Conservation (phyloP, 2,888 invertebrate genomes). For the Cheilosia urbana region DNA sequence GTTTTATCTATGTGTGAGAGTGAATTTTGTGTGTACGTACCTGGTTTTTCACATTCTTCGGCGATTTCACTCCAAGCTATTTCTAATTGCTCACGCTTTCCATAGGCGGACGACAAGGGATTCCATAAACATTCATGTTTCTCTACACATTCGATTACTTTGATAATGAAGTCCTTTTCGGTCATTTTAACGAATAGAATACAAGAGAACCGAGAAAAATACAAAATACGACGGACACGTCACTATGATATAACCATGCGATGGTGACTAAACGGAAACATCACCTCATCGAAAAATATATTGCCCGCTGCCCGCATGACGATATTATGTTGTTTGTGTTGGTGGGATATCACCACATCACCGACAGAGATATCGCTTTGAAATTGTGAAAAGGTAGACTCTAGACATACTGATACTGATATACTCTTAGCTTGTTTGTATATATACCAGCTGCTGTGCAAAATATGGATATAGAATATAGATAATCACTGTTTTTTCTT, state of each 20-base stretch:
- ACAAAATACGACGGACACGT: constrained; percentile 21
- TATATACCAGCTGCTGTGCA: neutral
- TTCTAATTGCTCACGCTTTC: constrained; percentile 70
- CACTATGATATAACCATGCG: constrained; percentile 47
- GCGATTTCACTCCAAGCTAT: constrained; percentile 71
- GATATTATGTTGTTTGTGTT: neutral
- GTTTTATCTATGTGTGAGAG: neutral
- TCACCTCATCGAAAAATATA: constrained; percentile 40
- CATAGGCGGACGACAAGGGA: constrained; percentile 52
- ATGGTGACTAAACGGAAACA: constrained; percentile 57
- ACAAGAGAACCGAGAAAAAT: neutral
- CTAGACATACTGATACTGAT: neutral
- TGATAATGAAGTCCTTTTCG: constrained; percentile 54
- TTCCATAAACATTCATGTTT: constrained; percentile 74
- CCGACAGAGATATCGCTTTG: constrained; percentile 25
- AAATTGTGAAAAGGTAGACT: neutral
- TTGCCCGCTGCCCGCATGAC: neutral
- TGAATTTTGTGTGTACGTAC: constrained; percentile 18
- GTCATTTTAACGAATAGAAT: constrained; percentile 17
- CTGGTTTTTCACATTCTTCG: constrained; percentile 62
- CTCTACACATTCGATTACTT: constrained; percentile 69
- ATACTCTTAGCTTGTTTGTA: neutral
- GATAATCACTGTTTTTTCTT: neutral
- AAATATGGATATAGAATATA: neutral
- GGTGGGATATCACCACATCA: constrained; percentile 43